Evolutionary conservation across 2,113 vertebrate species (phyloP).

Genomic region (Lophotis ruficrista): DNA sequence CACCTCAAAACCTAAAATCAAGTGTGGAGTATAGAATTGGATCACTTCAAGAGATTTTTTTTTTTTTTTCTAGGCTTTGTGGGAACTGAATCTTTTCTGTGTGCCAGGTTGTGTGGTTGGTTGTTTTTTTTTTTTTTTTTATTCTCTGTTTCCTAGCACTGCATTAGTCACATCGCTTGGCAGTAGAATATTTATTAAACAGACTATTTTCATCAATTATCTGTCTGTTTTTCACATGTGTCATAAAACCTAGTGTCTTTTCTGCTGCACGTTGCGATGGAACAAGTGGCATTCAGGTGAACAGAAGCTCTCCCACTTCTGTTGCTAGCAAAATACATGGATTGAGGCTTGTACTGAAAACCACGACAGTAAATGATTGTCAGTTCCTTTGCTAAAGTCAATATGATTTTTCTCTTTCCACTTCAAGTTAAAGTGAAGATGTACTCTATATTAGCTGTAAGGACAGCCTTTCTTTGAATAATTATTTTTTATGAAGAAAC

Average conservation of each 20-base stretch:
- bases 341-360: not conserved
- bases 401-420: not conserved
- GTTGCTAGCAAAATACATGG: not conserved
- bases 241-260: not conserved
- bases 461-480: not conserved
- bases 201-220: slow-evolving; percentile 23
- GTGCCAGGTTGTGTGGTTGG: not conserved
- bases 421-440: not conserved
- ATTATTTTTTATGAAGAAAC: not conserved
- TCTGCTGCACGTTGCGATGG: not conserved
- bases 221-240: not conserved
- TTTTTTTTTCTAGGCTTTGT: not conserved
- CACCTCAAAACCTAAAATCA: not conserved
- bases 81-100: not conserved
- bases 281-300: not conserved
- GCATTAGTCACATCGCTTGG: not conserved
- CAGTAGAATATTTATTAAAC: slow-evolving; percentile 5
- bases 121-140: accelerated
- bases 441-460: not conserved
- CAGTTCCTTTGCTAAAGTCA: not conserved
- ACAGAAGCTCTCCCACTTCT: not conserved
- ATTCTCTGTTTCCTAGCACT: not conserved
- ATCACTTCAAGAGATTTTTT: not conserved
- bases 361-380: not conserved
- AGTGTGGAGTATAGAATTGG: not conserved